Percentiles rank a stretch among this genome's conserved stretches.
phyloP scores from a whole-genome alignment of 2,888 invertebrate genomes.

The Zaprionus obscuricornis region DNA sequence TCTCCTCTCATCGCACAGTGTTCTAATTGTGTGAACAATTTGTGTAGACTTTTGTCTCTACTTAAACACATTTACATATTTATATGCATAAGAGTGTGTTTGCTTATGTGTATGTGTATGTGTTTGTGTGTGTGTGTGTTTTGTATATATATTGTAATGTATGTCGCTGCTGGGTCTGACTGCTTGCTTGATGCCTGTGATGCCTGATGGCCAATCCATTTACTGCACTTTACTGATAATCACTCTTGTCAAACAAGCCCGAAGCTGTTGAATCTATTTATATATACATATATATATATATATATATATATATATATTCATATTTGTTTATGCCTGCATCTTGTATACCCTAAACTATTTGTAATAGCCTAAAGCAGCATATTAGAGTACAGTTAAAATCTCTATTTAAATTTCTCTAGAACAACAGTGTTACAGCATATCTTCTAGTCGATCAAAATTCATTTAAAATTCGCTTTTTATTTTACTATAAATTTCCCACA shows the following conservation, averaged over 20 bases:
- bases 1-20: not conserved
- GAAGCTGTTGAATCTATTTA: constrained; percentile 30
- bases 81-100: not conserved
- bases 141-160: constrained; percentile 44
- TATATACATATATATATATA: constrained; percentile 6
- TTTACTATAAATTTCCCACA: constrained; percentile 53
- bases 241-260: constrained; percentile 39
- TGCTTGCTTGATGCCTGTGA: no score
- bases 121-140: constrained; percentile 12
- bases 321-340: no score
- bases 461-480: not conserved
- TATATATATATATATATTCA: constrained; percentile 9
- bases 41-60: no score
- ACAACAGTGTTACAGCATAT: constrained; percentile 24
- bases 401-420: no score
- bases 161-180: constrained; percentile 45
- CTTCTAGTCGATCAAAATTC: not conserved
- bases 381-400: no score
- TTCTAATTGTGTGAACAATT: constrained; percentile 63
- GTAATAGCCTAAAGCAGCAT: no score
- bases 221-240: constrained; percentile 70
- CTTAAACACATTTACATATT: not conserved
- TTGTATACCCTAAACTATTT: constrained; percentile 16
- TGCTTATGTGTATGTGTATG: not conserved
- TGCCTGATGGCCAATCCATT: constrained; percentile 47